phyloP scores from a whole-genome alignment of 2,797 vertebrate genomes.

The Pelodytes ibericus region DNA sequence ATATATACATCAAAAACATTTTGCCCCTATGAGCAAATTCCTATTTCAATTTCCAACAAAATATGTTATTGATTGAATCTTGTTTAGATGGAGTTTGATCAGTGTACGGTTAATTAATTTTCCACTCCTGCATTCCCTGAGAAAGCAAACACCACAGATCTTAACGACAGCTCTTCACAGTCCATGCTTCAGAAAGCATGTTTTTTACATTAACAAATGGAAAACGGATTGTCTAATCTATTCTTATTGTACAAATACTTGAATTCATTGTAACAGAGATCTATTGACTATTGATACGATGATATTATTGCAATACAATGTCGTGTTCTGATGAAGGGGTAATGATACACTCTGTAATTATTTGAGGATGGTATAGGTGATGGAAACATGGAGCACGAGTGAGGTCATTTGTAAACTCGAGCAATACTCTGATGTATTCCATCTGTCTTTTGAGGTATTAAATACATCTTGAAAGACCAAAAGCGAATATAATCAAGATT shows the following conservation, averaged over 20 bases:
- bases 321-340: background rate
- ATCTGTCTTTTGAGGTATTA: slow-evolving; percentile 48
- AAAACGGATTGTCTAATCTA: too few species aligned
- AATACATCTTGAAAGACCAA: slow-evolving; percentile 54
- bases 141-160: too few species aligned
- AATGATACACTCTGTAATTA: background rate
- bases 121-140: too few species aligned
- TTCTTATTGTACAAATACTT: background rate
- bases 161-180: too few species aligned
- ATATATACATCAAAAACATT: too few species aligned
- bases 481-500: slow-evolving; percentile 54
- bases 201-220: too few species aligned
- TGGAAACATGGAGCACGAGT: slow-evolving; percentile 33
- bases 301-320: background rate
- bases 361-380: slow-evolving; percentile 15
- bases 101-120: too few species aligned
- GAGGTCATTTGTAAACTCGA: slow-evolving; percentile 46
- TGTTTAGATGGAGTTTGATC: too few species aligned
- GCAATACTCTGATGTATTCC: slow-evolving; percentile 38
- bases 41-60: too few species aligned
- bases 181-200: too few species aligned
- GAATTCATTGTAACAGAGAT: background rate
- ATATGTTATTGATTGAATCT: too few species aligned
- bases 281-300: background rate
- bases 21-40: too few species aligned